A percentile compares a stretch with the other conserved stretches of the same genome.
Conservation (phyloP, 1,140 invertebrate species). For the Drosophila kohkoa region DNA sequence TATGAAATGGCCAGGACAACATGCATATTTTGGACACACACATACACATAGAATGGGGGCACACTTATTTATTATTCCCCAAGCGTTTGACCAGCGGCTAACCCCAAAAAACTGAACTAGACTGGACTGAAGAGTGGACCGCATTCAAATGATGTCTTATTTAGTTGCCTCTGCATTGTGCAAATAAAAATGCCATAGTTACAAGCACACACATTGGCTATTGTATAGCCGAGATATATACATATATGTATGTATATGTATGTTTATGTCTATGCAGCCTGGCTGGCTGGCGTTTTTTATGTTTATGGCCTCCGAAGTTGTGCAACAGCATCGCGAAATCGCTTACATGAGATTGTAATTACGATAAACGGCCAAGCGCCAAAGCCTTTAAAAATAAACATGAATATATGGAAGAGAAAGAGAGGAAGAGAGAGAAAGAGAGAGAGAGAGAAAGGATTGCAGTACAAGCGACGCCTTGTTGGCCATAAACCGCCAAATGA, state of each 20-base stretch:
- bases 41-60: constrained; percentile 33
- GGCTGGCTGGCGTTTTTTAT: constrained; percentile 46
- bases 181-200: constrained; percentile 49
- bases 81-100: constrained; percentile 79
- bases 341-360: constrained; percentile 83
- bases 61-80: constrained; percentile 81
- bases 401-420: constrained; percentile 34
- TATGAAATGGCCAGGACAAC: constrained; percentile 76
- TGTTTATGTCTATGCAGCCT: constrained; percentile 28
- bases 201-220: constrained; percentile 3
- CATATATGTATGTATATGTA: constrained; percentile 12
- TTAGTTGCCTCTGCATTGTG: constrained; percentile 73
- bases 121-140: constrained; percentile 32
- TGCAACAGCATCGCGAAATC: constrained; percentile 79
- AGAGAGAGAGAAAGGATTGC: background rate
- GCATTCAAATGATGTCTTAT: constrained; percentile 82
- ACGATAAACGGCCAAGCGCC: constrained; percentile 68
- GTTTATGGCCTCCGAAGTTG: constrained; percentile 73
- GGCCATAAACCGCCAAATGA: constrained; percentile 80
- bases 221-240: constrained; percentile 15
- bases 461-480: constrained; percentile 43
- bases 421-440: too few relatives aligned
- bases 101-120: constrained; percentile 51
- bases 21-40: constrained; percentile 67
- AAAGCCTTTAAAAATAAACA: constrained; percentile 65